Evolutionary conservation across 92 coral and sea anemone species (phyloP).

Genomic region (Actinostola sp.): DNA sequence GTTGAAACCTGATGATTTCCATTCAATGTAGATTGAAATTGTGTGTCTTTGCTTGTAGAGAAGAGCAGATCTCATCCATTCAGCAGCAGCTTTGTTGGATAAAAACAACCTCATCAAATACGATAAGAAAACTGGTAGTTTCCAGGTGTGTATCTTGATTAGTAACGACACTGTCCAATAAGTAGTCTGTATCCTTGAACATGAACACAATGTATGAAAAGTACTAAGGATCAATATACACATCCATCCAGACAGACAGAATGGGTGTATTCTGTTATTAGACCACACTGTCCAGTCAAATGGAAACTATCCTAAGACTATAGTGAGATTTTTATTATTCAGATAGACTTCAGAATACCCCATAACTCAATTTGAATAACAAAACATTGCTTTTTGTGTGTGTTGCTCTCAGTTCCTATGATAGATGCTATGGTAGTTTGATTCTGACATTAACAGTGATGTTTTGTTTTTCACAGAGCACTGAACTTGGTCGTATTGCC

Average conservation of each 20-base stretch:
- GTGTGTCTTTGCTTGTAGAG: slow-evolving; percentile 46
- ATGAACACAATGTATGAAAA: background rate
- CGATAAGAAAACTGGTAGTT: slow-evolving; percentile 94
- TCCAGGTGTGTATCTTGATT: slow-evolving; percentile 76
- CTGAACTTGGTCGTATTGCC: slow-evolving; percentile 98
- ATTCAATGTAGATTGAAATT: too few relatives aligned
- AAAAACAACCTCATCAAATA: slow-evolving; percentile 94
- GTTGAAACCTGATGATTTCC: too few relatives aligned
- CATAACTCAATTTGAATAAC: too few relatives aligned
- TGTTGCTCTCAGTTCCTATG: too few relatives aligned
- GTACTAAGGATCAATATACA: background rate
- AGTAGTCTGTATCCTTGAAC: background rate
- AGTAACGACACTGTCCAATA: background rate
- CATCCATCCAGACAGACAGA: too few relatives aligned
- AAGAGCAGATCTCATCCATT: slow-evolving; percentile 93
- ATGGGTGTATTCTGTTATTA: too few relatives aligned
- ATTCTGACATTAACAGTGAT: background rate
- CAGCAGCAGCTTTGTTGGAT: slow-evolving; percentile 88
- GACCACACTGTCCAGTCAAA: too few relatives aligned
- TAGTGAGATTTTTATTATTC: too few relatives aligned
- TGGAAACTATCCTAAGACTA: too few relatives aligned
- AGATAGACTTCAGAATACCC: too few relatives aligned
- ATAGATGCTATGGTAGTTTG: too few relatives aligned
- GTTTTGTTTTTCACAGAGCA: slow-evolving; percentile 52
- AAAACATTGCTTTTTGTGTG: too few relatives aligned